Evolutionary conservation across 1,140 invertebrate species (phyloP), one percentile per base, ranked within the genome.

Genomic region (Drosophila hydei): DNA sequence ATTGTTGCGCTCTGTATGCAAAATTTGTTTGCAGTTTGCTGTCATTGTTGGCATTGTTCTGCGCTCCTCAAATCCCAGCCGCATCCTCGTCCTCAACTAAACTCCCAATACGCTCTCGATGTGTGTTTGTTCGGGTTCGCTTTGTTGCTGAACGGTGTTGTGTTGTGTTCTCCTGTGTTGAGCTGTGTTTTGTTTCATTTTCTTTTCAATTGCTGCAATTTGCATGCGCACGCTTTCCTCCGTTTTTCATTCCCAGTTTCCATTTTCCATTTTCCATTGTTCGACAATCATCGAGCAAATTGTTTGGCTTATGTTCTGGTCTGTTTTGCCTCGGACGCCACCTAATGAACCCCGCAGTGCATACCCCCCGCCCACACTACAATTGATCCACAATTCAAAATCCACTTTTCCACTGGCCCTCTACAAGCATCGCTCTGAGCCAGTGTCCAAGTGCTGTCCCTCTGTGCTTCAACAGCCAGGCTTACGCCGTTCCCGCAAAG

Each of bases 1-100:
- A 87, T 78, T 87, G 81, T 65, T 87, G 67, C 70, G 56, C 75
- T 87, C 77, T 42, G 70, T 74, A 85, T 85, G 81, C 81, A 81
- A 85, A 85, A 85, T 87, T 80, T 80, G 78, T 75, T 75, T 85
- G 84, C 62, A 69, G 38, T 69, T 54, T 43, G 4, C 48, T 45
- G 56, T 61, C 74, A 74, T 77, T 87, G 77, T 85, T 77, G 50
- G 16, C 12, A 61, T 64, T 62, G 70, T 84, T 38, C 47, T 23
- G 36, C 45, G 43, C 7, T 18, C 7, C 12, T 18, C 25, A 16
- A 27, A 30, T 11, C 21, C 48, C 33, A 19, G 3, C 7, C 33
- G n/a, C 60, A 18, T 14, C 16, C 43, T 14, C 27, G 18, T n/a
- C 8, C 18, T 21, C 33, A 23, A n/a, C 54, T 25, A 14, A 56